phyloP scores from a whole-genome alignment of 2,797 vertebrate genomes.

The Hippocampus kuda region DNA sequence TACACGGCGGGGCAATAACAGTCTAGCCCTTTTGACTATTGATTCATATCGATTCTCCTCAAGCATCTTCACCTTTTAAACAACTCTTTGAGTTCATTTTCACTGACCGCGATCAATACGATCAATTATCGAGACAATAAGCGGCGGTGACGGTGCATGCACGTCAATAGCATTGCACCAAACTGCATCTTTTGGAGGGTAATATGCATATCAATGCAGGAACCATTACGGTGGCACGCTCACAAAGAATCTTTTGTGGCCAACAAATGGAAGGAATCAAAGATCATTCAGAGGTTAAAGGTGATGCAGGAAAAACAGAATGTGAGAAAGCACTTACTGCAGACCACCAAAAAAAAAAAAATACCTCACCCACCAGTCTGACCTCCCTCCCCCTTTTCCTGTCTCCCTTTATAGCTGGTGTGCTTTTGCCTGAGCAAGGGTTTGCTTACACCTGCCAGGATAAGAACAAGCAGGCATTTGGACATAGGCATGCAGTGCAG shows the following conservation, averaged over 20 bases:
- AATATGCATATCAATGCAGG: conserved; percentile 47
- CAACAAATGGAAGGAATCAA: conserved; percentile 43
- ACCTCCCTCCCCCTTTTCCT: conserved; percentile 3
- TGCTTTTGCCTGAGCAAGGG: conserved; percentile 26
- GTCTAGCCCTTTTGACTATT: conserved; percentile 20
- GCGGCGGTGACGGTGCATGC: conserved; percentile 24
- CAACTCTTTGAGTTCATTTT: conserved; percentile 35
- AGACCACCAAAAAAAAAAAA: conserved; percentile 35
- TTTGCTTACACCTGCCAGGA: conserved; percentile 4
- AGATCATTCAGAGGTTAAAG: conserved; percentile 43
- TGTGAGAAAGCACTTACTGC: conserved; percentile 32
- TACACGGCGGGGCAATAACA: conserved; percentile 20
- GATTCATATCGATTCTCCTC: conserved; percentile 40
- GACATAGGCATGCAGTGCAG: background rate
- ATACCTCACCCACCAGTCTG: conserved; percentile 1
- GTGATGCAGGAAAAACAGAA: conserved; percentile 38
- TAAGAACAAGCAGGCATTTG: conserved; percentile 3
- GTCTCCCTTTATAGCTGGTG: conserved; percentile 26
- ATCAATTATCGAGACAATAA: conserved; percentile 55
- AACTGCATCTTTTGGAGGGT: conserved; percentile 18
- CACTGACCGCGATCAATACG: conserved; percentile 35
- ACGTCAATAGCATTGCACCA: conserved; percentile 34
- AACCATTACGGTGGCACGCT: conserved; percentile 30
- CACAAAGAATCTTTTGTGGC: conserved; percentile 48
- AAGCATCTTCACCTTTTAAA: conserved; percentile 42